Evolutionary conservation across 2,797 vertebrate species (phyloP), one percentile per base, ranked within the genome.

Genomic region (Clarias pachynema): DNA sequence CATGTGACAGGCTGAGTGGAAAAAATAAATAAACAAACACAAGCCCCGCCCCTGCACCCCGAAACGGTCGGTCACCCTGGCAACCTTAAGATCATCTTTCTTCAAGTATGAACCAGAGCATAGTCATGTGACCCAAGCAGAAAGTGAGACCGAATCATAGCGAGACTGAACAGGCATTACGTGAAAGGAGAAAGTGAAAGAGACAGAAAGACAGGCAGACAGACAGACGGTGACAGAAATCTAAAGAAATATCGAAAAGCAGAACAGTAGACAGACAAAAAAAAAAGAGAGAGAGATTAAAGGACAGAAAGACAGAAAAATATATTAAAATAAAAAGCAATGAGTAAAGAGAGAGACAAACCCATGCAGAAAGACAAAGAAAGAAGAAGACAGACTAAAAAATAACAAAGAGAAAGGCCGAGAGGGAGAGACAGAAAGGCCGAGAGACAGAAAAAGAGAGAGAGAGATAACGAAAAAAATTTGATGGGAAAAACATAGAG

Each of bases 61-160:
- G n/a, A 87, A 86, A 22, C 5, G 62, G 59, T 34, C n/a, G 15
- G 81, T 89, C 74, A 77, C 81, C 83, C 62, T 18, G 56, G 87
- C 88, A 89, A 90, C 88, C 85, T 83, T n/a, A 20, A 85, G 86
- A 87, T 80, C 4, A 83, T 83, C 84, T 87, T 87, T 88, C 81
- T 79, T 87, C 81, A 84, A 89, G 82, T 81, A 75, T 75, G 84
- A 85, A 82, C 49, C 56, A 78, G n/a, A 37, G 14, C 8, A 29
- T 37, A 77, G 56, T 73, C 86, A 86, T 44, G 15, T 84, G 80
- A 87, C 63, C 79, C 57, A 57, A 78, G 69, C 5, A 82, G 22
- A 72, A 12, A 84, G 24, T 44, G 74, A 77, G 16, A 44, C 44
- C 44, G 9, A 44, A 44, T 44, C 44, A 44, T 44, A 20, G 31